Conservation (phyloP, 2,888 invertebrate species). For the Lydus trimaculatus region DNA sequence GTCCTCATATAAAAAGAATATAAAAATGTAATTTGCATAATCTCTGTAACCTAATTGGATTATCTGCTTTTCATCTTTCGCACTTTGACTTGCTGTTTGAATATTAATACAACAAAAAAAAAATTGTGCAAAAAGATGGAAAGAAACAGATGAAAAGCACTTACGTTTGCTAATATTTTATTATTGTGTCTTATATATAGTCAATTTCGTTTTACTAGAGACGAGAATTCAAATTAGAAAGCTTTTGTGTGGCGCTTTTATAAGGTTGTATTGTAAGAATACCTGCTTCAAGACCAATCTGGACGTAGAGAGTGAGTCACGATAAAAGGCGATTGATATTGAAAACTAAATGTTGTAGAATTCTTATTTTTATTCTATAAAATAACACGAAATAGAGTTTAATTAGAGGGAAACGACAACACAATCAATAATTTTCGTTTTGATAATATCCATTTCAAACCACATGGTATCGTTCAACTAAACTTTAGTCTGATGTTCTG, state of each 20-base stretch:
- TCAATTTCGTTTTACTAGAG: conserved; percentile 10
- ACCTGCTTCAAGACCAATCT: not conserved
- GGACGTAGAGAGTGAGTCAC: not conserved
- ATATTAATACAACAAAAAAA: conserved; percentile 25
- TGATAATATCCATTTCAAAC: not conserved
- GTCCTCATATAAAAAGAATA: conserved; percentile 24
- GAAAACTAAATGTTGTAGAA: not conserved
- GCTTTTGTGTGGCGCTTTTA: not conserved
- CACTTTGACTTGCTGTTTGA: conserved; percentile 23
- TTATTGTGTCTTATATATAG: conserved; percentile 21
- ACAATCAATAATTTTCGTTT: conserved; percentile 1
- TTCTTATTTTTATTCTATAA: too few species aligned
- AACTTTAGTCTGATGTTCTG: not conserved
- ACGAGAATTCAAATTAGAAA: conserved; percentile 8
- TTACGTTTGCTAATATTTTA: conserved; percentile 29
- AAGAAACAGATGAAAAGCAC: conserved; percentile 20
- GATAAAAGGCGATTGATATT: too few species aligned
- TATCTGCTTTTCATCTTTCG: conserved; percentile 30
- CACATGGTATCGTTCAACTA: not conserved
- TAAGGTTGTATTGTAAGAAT: not conserved
- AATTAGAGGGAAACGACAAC: too few species aligned
- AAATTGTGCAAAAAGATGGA: not conserved
- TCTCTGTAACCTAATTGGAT: conserved; percentile 32
- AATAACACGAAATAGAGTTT: too few species aligned
- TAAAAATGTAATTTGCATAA: conserved; percentile 34